phyloP scores from a whole-genome alignment of 2,797 vertebrate genomes.

The Paratrypauchen microcephalus region DNA sequence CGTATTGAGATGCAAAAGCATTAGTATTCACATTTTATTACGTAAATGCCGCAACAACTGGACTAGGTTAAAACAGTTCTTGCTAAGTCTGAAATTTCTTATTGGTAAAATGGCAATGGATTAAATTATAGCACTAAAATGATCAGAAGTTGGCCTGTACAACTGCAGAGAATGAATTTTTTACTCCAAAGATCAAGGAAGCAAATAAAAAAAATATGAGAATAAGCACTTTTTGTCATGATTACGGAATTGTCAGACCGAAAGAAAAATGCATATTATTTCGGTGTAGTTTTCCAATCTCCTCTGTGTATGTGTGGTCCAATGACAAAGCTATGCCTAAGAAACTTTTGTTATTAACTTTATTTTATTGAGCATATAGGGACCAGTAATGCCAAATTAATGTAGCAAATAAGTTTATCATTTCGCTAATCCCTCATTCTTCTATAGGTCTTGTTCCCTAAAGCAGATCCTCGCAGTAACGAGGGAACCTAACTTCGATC shows the following conservation, averaged over 20 bases:
- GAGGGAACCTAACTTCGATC: constrained; percentile 59
- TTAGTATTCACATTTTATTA: neutral
- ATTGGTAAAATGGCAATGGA: too few species aligned
- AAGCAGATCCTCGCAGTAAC: constrained; percentile 52
- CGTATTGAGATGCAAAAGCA: too few species aligned
- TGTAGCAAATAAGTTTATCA: constrained; percentile 8
- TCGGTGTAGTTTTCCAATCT: neutral
- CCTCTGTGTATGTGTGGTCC: neutral
- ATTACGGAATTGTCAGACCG: neutral
- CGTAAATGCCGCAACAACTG: too few species aligned
- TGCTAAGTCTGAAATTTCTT: too few species aligned
- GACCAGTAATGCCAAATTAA: neutral
- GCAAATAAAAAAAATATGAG: too few species aligned
- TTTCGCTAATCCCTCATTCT: constrained; percentile 50
- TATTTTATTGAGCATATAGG: neutral
- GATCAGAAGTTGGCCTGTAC: too few species aligned
- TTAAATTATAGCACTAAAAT: too few species aligned
- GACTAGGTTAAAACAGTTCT: too few species aligned
- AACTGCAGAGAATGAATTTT: too few species aligned
- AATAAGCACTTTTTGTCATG: neutral
- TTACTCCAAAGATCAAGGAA: too few species aligned
- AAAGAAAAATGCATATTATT: neutral
- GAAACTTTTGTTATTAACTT: too few species aligned
- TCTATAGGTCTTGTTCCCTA: constrained; percentile 57
- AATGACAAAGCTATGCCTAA: too few species aligned